Conservation (phyloP, 1,140 invertebrate genomes). For the Drosophila ananassae region DNA sequence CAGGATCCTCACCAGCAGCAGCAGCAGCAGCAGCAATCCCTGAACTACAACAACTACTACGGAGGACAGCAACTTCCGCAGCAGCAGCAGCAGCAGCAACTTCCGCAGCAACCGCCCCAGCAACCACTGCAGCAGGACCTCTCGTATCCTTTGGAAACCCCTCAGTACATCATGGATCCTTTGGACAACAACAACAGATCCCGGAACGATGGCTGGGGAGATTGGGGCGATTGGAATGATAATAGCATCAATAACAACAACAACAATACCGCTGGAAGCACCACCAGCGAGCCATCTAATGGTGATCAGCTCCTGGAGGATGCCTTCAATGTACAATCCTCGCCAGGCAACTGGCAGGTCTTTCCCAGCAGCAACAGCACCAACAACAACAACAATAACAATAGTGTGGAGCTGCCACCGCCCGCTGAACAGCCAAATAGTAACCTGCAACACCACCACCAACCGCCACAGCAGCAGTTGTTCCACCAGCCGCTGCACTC, state of each 20-base stretch:
- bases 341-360: slow-evolving; percentile 82
- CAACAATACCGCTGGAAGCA: slow-evolving; percentile 32
- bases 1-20: slow-evolving; percentile 13
- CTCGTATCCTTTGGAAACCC: slow-evolving; percentile 19
- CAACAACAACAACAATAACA: slow-evolving; percentile 10
- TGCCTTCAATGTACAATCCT: slow-evolving; percentile 74
- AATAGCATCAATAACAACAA: slow-evolving; percentile 38
- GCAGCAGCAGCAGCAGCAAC: slow-evolving; percentile 28
- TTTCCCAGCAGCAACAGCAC: slow-evolving; percentile 33
- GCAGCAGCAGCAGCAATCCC: slow-evolving; percentile 25
- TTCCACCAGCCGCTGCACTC: slow-evolving; percentile 11
- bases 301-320: slow-evolving; percentile 63
- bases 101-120: slow-evolving; percentile 12
- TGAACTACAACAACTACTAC: slow-evolving; percentile 57
- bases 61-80: slow-evolving; percentile 21
- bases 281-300: slow-evolving; percentile 18
- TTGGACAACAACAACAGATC: slow-evolving; percentile 64
- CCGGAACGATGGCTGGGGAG: slow-evolving; percentile 78
- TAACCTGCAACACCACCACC: slow-evolving; percentile 2
- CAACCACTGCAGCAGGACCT: slow-evolving; percentile 32
- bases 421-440: slow-evolving; percentile 12
- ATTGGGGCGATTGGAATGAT: slow-evolving; percentile 83
- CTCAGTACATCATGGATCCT: slow-evolving; percentile 40
- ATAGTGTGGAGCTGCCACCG: slow-evolving; percentile 40
- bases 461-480: not conserved